Evolutionary conservation across 2,113 vertebrate genomes (phyloP).

Genomic region (Sisor rabdophorus): DNA sequence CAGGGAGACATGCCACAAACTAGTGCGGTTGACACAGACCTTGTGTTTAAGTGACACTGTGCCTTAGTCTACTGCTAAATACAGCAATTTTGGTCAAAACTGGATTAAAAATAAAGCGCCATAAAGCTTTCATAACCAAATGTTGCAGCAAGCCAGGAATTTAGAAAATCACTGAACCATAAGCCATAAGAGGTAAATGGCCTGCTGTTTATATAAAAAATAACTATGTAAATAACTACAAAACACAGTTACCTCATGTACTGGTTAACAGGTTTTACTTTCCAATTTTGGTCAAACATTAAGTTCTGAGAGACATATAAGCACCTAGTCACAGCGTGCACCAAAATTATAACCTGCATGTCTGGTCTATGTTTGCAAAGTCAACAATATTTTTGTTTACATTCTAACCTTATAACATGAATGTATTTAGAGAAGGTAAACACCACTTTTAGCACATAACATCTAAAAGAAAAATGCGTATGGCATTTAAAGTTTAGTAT

Average conservation of each 20-base stretch:
- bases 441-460: conserved; percentile 26
- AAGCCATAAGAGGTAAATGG: background rate
- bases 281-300: background rate
- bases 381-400: conserved; percentile 5
- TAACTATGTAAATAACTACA: background rate
- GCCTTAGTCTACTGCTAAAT: conserved; percentile 1
- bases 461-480: conserved; percentile 7
- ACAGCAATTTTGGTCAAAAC: conserved; percentile 17
- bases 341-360: background rate
- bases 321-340: background rate
- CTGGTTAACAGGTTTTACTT: background rate
- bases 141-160: background rate
- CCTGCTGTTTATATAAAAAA: background rate
- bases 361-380: conserved; percentile 3
- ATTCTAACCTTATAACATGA: background rate
- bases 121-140: background rate
- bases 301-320: background rate
- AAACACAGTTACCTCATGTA: background rate
- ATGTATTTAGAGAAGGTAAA: conserved; percentile 32
- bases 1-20: background rate
- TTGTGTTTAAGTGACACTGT: background rate
- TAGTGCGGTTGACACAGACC: background rate
- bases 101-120: conserved; percentile 9
- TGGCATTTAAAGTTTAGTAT: conserved; percentile 18
- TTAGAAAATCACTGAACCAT: background rate